Base-by-base conservation (phyloP, 2,888 invertebrate species). In the Gastrophysa polygoni region DNA sequence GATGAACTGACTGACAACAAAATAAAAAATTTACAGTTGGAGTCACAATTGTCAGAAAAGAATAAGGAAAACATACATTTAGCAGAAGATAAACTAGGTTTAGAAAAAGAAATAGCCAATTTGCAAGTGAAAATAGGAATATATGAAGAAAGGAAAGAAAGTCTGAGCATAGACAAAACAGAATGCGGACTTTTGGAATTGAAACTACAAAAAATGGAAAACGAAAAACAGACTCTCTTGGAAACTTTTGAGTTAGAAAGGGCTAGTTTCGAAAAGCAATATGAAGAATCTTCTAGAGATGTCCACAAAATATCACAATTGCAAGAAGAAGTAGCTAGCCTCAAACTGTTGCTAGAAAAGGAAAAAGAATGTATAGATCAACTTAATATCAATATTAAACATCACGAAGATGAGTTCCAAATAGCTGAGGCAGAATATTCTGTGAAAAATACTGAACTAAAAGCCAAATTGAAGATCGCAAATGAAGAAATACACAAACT, bases 151-250 rank as follows among this genome's bases (percentile, higher is more conserved):
- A 66, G 64, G 59, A 64, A 67, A 6, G 69, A 70, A 43, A 16
- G 60, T 6, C 16, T 69, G 11, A 57, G 63, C 6, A 21, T 73
- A 16, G 66, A 70, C 11, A 62, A 65, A 34, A 69, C 67, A 16
- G 70, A 69, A 49, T 66, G 68, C 28, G 58, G 58, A 21, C 38
- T 73, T 10, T 50, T 71, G 29, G 66, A 73, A 51, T 54, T 69
- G 38, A 74, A 73, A 62, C 52, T 73, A 11, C 64, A 70, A 34
- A 65, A 68, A 43, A 14, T 70, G 16, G 71, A 75, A 65, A 67
- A 71, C 28, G 71, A 74, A 52, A 68, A 66, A n/a, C 44, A 61
- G 44, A 64, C 58, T 21, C 46, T 73, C n/a, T 21, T 63, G 38
- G 55, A 69, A 32, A 61, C 63, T 6, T 67, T 73, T 43, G 71